Base-by-base conservation (phyloP, 2,888 invertebrate genomes). In the Azorinus chamasolen region DNA sequence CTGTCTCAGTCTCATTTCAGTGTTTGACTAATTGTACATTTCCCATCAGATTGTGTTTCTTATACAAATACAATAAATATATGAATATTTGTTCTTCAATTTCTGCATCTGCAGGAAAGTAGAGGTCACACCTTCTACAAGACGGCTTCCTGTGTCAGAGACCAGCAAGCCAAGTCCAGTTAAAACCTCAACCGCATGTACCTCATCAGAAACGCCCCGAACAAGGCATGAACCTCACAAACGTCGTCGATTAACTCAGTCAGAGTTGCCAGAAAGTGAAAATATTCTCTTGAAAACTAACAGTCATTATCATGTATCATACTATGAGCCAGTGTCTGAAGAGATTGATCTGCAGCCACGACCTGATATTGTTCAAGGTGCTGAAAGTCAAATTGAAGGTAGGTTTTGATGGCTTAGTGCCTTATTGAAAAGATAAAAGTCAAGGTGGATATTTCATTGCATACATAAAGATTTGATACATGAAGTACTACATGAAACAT, bases 281-380 rank as follows among this genome's bases (percentile, higher is more conserved):
- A 73, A 78, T 45, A 70, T 75, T 25, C 79, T 83, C 55, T 76
- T 89, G 61, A 77, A 84, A 57, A 88, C 89, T 25, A 88, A 87
- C 50, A 84, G 84, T 70, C 64, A 83, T 55, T 88, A 89, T 75
- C 82, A 83, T 74, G 85, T 90, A 50, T 83, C 87, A 2, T 85
- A 83, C 58, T 85, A 80, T 74, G 81, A 85, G 63, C 85, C 86
- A 10, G 69, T 78, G 27, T 63, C 79, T 16, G 73, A 79, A 22
- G 83, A 83, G 45, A 83, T 83, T 27, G 82, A 84, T 25, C 63
- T 83, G 1, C 76, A 83, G 41, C 63, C 71, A 27, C 51, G 72
- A 12, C 59, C 69, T 10, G 84, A 83, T 65, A 57, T 81, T 14
- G 14, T 84, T 1, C 70, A 72, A 53, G 66, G 73, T 61, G 84